Conservation (phyloP, 53 echinoderm and acorn worm species). For the Crossaster papposus region DNA sequence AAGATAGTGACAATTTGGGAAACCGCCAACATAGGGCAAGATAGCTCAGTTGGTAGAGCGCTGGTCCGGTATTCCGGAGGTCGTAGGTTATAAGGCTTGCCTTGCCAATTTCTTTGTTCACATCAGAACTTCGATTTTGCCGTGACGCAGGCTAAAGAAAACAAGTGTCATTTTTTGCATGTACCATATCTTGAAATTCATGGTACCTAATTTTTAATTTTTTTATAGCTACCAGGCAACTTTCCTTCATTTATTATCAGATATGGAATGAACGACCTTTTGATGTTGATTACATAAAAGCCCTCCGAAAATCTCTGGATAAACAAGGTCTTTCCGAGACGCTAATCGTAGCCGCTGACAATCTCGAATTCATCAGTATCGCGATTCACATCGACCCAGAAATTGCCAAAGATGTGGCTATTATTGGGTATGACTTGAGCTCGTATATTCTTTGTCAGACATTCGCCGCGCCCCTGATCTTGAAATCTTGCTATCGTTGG, state of each 20-base stretch:
- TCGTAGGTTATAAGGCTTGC: no score
- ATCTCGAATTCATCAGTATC: constrained; percentile 56
- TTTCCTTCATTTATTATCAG: constrained; percentile 26
- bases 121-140: no score
- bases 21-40: no score
- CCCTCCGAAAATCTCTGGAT: constrained; percentile 74
- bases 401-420: constrained; percentile 56
- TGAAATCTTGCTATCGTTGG: no score
- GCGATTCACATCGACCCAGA: constrained; percentile 57
- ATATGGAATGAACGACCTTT: constrained; percentile 65
- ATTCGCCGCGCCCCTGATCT: no score
- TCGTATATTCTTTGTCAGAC: background rate
- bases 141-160: no score
- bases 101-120: no score
- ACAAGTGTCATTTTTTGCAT: no score
- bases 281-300: constrained; percentile 70
- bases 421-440: constrained; percentile 54
- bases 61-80: no score
- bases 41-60: no score
- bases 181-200: no score
- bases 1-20: no score
- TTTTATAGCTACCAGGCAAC: background rate
- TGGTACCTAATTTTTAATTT: background rate
- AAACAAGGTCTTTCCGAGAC: constrained; percentile 58
- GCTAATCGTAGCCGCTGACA: constrained; percentile 77